Percentiles rank a stretch among this genome's conserved stretches.
Conservation (phyloP, 1,140 invertebrate genomes). For the Drosophila sp. region DNA sequence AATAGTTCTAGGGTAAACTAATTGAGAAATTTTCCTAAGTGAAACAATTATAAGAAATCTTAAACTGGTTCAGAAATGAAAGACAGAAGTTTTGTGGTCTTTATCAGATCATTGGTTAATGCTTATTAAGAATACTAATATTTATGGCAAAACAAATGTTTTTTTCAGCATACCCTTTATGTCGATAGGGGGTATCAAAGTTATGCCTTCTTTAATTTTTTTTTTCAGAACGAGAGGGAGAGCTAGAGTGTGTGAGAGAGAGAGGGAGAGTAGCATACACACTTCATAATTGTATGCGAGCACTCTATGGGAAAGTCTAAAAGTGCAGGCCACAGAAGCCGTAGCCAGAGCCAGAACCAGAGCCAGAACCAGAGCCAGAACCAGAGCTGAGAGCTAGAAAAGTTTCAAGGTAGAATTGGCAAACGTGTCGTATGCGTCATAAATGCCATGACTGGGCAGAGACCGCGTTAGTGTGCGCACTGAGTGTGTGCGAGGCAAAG, state of each 20-base stretch:
- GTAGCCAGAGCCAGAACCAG: constrained; percentile 23
- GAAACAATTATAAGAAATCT: no score
- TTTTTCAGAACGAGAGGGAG: constrained; percentile 5
- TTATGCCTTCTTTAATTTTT: constrained; percentile 21
- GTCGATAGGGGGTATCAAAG: no score
- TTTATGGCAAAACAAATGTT: neutral
- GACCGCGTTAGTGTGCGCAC: constrained; percentile 30
- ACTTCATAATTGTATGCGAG: constrained; percentile 72
- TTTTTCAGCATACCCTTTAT: no score
- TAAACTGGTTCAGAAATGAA: no score
- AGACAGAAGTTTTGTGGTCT: no score
- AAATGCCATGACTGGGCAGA: constrained; percentile 47
- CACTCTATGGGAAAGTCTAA: constrained; percentile 29
- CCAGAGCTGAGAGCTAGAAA: neutral
- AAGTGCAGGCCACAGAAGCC: constrained; percentile 39
- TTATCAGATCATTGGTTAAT: no score
- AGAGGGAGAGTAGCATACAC: constrained; percentile 32
- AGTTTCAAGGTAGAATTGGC: constrained; percentile 62
- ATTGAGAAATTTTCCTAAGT: no score
- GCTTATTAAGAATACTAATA: no score
- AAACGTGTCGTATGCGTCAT: constrained; percentile 74
- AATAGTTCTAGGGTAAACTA: no score
- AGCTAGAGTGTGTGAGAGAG: neutral
- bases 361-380: constrained; percentile 21
- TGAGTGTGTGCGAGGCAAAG: neutral